A percentile compares a stretch with the other conserved stretches of the same genome.
Conservation (phyloP, 2,113 vertebrate genomes). For the Mormyrus iriodes region DNA sequence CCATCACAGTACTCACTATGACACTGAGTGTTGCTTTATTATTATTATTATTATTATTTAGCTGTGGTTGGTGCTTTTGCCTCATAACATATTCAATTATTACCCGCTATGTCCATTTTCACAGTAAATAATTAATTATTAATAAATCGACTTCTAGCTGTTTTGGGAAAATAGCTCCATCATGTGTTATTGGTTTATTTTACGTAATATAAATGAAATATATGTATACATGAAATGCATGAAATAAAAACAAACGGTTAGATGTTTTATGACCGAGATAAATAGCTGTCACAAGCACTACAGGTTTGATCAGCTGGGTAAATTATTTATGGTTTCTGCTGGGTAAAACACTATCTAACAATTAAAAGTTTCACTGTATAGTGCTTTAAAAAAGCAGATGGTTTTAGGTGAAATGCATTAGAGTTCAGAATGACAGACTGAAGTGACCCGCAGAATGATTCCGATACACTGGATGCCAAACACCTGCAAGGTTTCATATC, state of each 20-base stretch:
- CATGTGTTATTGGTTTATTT: not conserved
- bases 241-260: not conserved
- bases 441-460: not conserved
- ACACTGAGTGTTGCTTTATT: not conserved
- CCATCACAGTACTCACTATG: not conserved
- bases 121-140: conserved; percentile 14
- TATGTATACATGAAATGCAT: not conserved
- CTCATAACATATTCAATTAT: conserved; percentile 26
- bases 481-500: not conserved
- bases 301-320: not conserved
- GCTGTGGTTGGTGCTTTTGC: not conserved
- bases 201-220: not conserved
- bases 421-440: not conserved
- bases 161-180: not conserved
- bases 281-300: not conserved
- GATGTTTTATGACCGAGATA: not conserved
- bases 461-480: not conserved
- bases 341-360: too few species aligned
- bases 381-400: not conserved
- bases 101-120: not conserved
- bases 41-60: conserved; percentile 39
- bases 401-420: not conserved
- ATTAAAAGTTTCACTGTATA: conserved; percentile 14
- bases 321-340: not conserved
- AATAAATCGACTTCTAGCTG: not conserved